Evolutionary conservation across 2,797 vertebrate species (phyloP).

Genomic region (Sebastes taczanowskii): DNA sequence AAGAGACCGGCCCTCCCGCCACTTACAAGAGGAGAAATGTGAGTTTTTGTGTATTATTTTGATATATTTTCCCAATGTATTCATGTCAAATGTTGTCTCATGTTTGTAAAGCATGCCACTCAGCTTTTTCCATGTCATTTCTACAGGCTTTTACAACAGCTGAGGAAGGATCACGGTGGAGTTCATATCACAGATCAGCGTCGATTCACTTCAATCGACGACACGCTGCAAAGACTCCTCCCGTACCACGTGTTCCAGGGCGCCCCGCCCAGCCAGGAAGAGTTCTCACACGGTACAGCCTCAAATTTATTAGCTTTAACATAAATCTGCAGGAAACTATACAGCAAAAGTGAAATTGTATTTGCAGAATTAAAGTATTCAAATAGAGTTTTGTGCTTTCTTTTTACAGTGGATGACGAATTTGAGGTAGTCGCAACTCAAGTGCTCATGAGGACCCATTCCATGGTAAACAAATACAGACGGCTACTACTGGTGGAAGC

Average conservation of each 20-base stretch:
- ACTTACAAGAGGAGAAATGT: constrained; percentile 94
- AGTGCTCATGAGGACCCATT: constrained; percentile 92
- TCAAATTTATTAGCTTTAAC: background rate
- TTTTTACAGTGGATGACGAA: constrained; percentile 84
- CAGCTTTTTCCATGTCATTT: background rate
- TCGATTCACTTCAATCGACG: constrained; percentile 86
- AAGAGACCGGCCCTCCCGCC: constrained; percentile 90
- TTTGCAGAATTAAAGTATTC: background rate
- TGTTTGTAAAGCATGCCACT: background rate
- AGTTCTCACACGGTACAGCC: constrained; percentile 89
- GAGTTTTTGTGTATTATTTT: constrained; percentile 49
- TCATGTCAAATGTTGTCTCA: background rate
- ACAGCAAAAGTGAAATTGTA: background rate
- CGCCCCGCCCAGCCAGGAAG: constrained; percentile 86
- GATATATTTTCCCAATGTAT: background rate
- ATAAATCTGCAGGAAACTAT: background rate
- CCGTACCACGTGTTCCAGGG: constrained; percentile 97
- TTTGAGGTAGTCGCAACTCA: constrained; percentile 93
- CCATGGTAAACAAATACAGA: constrained; percentile 98
- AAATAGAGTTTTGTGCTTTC: background rate
- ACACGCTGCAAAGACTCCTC: constrained; percentile 90
- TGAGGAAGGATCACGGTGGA: constrained; percentile 88
- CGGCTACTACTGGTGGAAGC: constrained; percentile 94
- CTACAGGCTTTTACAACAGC: constrained; percentile 89
- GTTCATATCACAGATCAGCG: constrained; percentile 87